These are phyloP conservation scores for Campylomormyrus tamandua DNA, from an alignment of 2,113 vertebrate genomes.

Conservation along the genomic window DNA sequence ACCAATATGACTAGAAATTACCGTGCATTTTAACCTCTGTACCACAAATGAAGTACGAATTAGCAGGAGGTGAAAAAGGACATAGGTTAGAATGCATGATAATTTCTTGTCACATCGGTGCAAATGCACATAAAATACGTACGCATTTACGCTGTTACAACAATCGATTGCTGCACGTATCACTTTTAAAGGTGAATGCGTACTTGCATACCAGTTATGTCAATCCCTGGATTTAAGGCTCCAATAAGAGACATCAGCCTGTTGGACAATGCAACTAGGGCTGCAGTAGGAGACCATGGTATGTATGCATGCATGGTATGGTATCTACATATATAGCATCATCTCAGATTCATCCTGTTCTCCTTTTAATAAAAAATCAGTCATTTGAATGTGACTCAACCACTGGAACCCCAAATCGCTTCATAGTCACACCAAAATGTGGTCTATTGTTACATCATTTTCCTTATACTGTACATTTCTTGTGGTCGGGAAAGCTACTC, in stretches of 20 bases:
- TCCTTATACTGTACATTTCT: not conserved
- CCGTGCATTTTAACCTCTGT: too few species aligned
- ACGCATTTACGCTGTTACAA: too few species aligned
- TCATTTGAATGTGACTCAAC: not conserved
- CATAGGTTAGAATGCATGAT: too few species aligned
- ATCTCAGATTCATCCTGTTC: not conserved
- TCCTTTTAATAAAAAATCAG: not conserved
- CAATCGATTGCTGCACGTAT: too few species aligned
- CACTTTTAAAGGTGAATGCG: too few species aligned
- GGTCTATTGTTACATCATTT: not conserved
- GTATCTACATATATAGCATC: not conserved
- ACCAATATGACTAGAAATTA: too few species aligned
- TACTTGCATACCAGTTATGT: too few species aligned
- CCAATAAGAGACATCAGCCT: not conserved
- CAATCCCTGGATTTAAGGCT: too few species aligned
- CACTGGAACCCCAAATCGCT: not conserved
- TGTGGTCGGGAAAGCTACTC: not conserved
- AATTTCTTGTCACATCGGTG: too few species aligned
- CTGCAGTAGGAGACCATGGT: not conserved
- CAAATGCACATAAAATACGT: too few species aligned
- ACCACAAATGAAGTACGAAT: too few species aligned
- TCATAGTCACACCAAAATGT: not conserved
- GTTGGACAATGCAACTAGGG: not conserved
- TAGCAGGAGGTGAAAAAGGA: too few species aligned
- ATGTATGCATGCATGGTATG: not conserved